Conservation (phyloP, 35 echinoderm and acorn worm genomes). For the Anneissia japonica region DNA sequence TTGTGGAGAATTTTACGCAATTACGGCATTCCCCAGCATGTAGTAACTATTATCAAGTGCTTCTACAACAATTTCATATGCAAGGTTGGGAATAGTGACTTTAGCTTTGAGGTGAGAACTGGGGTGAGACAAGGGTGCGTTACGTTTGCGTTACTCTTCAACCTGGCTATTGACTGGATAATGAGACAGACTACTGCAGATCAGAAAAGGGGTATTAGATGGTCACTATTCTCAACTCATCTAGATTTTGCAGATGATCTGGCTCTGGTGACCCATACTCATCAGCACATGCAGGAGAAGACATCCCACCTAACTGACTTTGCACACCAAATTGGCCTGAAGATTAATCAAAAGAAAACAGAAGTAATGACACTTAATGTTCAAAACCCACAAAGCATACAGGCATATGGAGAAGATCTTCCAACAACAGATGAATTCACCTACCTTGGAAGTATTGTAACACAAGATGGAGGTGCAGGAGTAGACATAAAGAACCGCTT, state of each 20-base stretch:
- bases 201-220: constrained; percentile 16
- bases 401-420: no score
- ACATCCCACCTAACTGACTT: neutral
- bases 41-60: no score
- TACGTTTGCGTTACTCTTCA: constrained; percentile 38
- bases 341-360: constrained; percentile 3
- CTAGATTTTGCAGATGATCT: constrained; percentile 17
- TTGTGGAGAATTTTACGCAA: neutral
- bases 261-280: neutral
- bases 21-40: no score
- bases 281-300: neutral
- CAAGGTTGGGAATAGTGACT: no score
- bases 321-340: neutral
- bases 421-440: no score
- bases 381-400: no score
- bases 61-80: no score
- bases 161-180: constrained; percentile 33
- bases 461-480: no score
- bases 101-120: no score
- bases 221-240: constrained; percentile 10
- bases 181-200: constrained; percentile 33
- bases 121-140: constrained; percentile 44
- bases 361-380: neutral
- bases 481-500: no score
- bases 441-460: no score